These are phyloP conservation scores for Acrocephalus scirpaceus DNA, from an alignment of 2,797 vertebrate genomes.

Conservation along the genomic window DNA sequence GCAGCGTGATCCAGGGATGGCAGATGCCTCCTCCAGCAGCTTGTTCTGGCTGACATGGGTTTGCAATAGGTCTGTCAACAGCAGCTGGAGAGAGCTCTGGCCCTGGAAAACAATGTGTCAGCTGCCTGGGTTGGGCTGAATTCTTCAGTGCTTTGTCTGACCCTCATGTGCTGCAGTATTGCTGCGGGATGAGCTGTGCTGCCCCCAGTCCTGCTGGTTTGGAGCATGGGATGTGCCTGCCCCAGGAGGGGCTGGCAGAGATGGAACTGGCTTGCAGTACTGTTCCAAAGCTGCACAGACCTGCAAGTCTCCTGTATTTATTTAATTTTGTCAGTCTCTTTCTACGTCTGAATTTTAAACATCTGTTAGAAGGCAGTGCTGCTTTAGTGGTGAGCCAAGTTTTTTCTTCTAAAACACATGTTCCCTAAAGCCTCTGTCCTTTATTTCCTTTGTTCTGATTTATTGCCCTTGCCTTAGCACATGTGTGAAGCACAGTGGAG, in stretches of 20 bases:
- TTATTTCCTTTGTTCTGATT: conserved; percentile 76
- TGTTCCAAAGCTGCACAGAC: conserved; percentile 30
- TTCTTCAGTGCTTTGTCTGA: conserved; percentile 48
- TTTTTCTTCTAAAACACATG: conserved; percentile 72
- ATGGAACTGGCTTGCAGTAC: conserved; percentile 4
- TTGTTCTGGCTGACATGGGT: neutral
- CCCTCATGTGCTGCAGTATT: neutral
- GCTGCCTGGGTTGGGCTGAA: conserved; percentile 19
- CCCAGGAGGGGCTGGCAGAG: conserved; percentile 49
- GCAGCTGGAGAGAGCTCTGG: conserved; percentile 38
- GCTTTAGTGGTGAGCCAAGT: conserved; percentile 69
- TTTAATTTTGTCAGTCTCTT: conserved; percentile 56
- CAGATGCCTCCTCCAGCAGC: neutral
- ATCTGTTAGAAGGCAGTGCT: conserved; percentile 63
- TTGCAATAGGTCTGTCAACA: conserved; percentile 40
- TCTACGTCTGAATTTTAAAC: conserved; percentile 64
- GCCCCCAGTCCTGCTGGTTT: conserved; percentile 16
- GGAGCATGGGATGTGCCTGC: conserved; percentile 5
- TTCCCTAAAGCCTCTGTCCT: conserved; percentile 62
- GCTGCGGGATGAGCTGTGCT: neutral
- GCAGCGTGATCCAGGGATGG: neutral
- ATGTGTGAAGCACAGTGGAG: conserved; percentile 55
- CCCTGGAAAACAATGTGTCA: conserved; percentile 50
- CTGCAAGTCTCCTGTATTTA: conserved; percentile 59
- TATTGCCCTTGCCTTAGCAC: conserved; percentile 71